These are phyloP conservation scores for Exaiptasia diaphana DNA, from an alignment of 64 coral and sea anemone species.

Conservation along the genomic window DNA sequence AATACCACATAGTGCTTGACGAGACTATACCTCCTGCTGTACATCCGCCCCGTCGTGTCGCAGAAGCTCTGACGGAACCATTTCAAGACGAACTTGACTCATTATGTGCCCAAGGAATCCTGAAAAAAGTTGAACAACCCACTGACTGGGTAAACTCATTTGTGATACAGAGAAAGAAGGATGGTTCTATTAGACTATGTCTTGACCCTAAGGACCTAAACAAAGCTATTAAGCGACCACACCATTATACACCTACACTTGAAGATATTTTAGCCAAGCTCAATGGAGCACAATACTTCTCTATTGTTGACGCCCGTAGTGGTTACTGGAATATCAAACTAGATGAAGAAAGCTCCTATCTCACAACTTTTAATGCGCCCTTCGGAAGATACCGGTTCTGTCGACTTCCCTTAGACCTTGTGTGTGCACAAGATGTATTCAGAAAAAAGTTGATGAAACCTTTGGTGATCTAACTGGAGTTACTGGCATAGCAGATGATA, in stretches of 20 bases:
- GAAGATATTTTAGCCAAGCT: conserved; percentile 43
- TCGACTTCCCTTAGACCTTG: conserved; percentile 33
- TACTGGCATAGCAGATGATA: conserved; percentile 48
- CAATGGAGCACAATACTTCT: conserved; percentile 62
- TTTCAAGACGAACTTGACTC: conserved; percentile 52
- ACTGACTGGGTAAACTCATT: conserved; percentile 71
- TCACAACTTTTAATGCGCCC: conserved; percentile 45
- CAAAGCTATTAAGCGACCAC: conserved; percentile 53
- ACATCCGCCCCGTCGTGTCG: conserved; percentile 27
- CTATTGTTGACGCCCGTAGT: conserved; percentile 40
- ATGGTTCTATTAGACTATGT: conserved; percentile 38
- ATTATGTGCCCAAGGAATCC: conserved; percentile 27
- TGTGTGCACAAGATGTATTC: conserved; percentile 40
- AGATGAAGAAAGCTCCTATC: conserved; percentile 36
- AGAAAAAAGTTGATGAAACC: conserved; percentile 42
- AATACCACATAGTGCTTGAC: conserved; percentile 54
- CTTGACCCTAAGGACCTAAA: conserved; percentile 55
- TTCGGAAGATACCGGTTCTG: conserved; percentile 38
- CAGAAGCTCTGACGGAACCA: conserved; percentile 26
- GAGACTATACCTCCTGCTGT: conserved; percentile 31
- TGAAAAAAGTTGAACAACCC: conserved; percentile 40
- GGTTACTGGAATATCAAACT: conserved; percentile 65
- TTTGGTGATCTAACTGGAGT: conserved; percentile 50
- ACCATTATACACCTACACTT: conserved; percentile 55
- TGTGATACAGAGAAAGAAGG: conserved; percentile 44